Evolutionary conservation across 2,797 vertebrate species (phyloP).

Genomic region (Chiloscyllium punctatum): DNA sequence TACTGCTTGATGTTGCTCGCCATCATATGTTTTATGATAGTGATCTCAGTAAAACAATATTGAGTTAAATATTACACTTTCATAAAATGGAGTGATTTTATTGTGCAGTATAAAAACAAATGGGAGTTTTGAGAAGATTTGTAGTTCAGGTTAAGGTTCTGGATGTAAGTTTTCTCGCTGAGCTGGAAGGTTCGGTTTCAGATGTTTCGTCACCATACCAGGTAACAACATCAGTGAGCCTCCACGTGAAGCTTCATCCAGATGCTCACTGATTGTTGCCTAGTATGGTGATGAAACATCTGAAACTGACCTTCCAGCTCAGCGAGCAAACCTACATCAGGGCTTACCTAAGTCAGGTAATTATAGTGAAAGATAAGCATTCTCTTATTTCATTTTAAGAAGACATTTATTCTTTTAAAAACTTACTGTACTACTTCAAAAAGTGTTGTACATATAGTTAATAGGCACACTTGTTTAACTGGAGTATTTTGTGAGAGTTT

Average conservation of each 20-base stretch:
- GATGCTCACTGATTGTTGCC: no score
- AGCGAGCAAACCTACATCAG: no score
- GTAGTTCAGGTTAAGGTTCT: no score
- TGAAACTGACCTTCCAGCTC: no score
- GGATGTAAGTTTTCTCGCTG: no score
- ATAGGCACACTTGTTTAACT: neutral
- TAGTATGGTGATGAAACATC: no score
- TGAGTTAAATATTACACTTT: neutral
- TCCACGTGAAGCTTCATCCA: no score
- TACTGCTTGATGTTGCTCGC: neutral
- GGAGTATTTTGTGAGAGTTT: neutral
- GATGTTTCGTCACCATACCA: no score
- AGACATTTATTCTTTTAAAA: neutral
- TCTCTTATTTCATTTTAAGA: neutral
- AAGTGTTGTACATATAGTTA: neutral
- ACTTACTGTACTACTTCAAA: neutral
- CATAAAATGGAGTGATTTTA: neutral
- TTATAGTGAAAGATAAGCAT: neutral
- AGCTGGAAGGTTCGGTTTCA: no score
- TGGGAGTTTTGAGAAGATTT: no score
- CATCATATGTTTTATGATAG: neutral
- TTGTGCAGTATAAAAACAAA: constrained; percentile 3
- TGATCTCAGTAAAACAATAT: neutral
- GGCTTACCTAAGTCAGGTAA: neutral
- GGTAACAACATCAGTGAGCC: no score